Conservation (phyloP, 2,113 vertebrate species). For the Psilopogon haemacephalus region DNA sequence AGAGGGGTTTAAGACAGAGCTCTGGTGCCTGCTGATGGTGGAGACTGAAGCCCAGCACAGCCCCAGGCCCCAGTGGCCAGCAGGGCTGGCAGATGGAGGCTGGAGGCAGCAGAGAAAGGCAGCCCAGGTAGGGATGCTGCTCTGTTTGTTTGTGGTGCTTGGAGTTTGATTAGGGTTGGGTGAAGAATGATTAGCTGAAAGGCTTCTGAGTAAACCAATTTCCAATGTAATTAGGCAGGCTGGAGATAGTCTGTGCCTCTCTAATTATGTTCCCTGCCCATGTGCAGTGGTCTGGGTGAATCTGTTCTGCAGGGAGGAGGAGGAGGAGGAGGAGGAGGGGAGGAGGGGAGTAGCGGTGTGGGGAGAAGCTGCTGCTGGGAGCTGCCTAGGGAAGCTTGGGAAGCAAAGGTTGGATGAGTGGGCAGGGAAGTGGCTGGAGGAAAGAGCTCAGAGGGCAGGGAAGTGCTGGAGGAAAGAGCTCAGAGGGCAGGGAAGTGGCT, state of each 20-base stretch:
- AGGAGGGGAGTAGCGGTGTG: not conserved
- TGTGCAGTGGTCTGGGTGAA: not conserved
- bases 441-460: too few relatives aligned
- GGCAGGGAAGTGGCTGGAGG: too few relatives aligned
- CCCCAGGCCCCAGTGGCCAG: not conserved
- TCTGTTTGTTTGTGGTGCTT: constrained; percentile 21
- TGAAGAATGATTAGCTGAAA: constrained; percentile 36
- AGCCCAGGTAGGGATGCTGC: not conserved
- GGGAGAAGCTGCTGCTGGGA: not conserved
- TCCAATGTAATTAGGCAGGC: constrained; percentile 52
- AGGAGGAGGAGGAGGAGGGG: not conserved
- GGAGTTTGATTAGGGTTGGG: constrained; percentile 27
- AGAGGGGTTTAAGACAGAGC: constrained; percentile 13
- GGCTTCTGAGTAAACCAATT: constrained; percentile 36
- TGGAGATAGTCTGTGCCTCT: constrained; percentile 13
- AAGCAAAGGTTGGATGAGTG: too few relatives aligned
- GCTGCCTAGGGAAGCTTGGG: too few relatives aligned
- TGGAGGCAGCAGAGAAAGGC: not conserved
- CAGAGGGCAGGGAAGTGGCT: too few relatives aligned
- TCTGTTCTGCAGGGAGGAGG: not conserved
- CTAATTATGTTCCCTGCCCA: constrained; percentile 56
- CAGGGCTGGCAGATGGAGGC: not conserved
- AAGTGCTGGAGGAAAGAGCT: too few relatives aligned
- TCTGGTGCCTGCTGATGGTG: constrained; percentile 3
- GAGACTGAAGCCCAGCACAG: constrained; percentile 7